These are phyloP conservation scores for Taurulus bubalis DNA, from an alignment of 2,113 vertebrate genomes.

Conservation along the genomic window DNA sequence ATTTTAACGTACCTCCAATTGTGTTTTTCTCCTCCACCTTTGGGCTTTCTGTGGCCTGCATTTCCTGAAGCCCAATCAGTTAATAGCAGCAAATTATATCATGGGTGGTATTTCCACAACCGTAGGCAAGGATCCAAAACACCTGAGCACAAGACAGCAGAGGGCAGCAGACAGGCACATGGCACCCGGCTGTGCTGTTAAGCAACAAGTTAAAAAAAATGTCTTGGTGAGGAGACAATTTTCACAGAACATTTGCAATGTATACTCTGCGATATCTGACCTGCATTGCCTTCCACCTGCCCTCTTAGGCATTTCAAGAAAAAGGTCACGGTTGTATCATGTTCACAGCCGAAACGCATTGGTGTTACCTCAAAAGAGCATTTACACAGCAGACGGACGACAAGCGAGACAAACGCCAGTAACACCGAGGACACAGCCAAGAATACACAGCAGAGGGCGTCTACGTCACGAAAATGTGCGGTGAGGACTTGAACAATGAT, in stretches of 20 bases:
- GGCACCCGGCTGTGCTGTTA: background rate
- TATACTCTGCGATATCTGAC: slow-evolving; percentile 4
- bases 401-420: slow-evolving; percentile 38
- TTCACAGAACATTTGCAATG: slow-evolving; percentile 10
- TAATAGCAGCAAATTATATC: background rate
- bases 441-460: slow-evolving; percentile 52
- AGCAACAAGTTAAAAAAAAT: slow-evolving; percentile 3
- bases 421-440: background rate
- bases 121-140: background rate
- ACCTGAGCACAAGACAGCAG: background rate
- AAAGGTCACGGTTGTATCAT: slow-evolving; percentile 58
- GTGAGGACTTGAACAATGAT: background rate
- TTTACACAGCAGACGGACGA: slow-evolving; percentile 31
- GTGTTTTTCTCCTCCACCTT: background rate
- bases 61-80: background rate
- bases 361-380: slow-evolving; percentile 51
- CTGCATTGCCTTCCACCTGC: slow-evolving; percentile 18
- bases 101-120: slow-evolving; percentile 20
- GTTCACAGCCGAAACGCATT: slow-evolving; percentile 51
- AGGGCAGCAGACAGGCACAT: background rate
- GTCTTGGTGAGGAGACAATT: slow-evolving; percentile 6
- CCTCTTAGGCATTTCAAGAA: slow-evolving; percentile 43
- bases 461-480: background rate
- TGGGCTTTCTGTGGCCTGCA: background rate
- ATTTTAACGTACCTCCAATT: background rate